These are phyloP conservation scores for Carabus problematicus DNA, from an alignment of 2,888 invertebrate species.

Conservation along the genomic window DNA sequence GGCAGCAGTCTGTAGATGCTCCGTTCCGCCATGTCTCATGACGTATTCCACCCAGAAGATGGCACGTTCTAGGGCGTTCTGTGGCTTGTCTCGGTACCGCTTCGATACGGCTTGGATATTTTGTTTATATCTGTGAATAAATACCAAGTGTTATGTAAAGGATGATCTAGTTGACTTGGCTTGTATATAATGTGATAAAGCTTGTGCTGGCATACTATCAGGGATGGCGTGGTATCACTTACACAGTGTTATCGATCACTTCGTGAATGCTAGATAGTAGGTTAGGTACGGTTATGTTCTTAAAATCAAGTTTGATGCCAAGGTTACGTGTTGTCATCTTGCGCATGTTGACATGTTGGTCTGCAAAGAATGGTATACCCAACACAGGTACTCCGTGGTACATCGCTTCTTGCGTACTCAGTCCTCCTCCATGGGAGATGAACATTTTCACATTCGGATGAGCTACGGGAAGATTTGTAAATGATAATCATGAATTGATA, in stretches of 20 bases:
- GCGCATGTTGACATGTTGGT: conserved; percentile 51
- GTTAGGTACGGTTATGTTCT: conserved; percentile 46
- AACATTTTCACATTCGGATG: conserved; percentile 44
- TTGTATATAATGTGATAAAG: too few relatives aligned
- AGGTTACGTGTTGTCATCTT: conserved; percentile 49
- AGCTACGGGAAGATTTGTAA: conserved; percentile 33
- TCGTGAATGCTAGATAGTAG: conserved; percentile 45
- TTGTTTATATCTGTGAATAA: conserved; percentile 45
- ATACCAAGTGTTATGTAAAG: too few relatives aligned
- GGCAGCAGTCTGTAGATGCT: conserved; percentile 37
- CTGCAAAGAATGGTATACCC: conserved; percentile 50
- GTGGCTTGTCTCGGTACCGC: conserved; percentile 45
- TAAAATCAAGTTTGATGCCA: conserved; percentile 47
- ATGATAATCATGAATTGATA: not conserved
- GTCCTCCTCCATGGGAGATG: conserved; percentile 47
- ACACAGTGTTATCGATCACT: conserved; percentile 48
- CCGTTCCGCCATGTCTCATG: conserved; percentile 36
- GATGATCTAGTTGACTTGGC: too few relatives aligned
- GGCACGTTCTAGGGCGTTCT: conserved; percentile 45
- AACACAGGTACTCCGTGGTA: conserved; percentile 47
- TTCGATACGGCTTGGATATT: conserved; percentile 45
- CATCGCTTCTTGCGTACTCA: conserved; percentile 47
- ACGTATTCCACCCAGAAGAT: conserved; percentile 45
- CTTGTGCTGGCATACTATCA: too few relatives aligned
- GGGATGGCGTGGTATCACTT: conserved; percentile 19